These are phyloP conservation scores for Epinephelus cyanopodus DNA, from an alignment of 2,113 vertebrate species.

Conservation along the genomic window DNA sequence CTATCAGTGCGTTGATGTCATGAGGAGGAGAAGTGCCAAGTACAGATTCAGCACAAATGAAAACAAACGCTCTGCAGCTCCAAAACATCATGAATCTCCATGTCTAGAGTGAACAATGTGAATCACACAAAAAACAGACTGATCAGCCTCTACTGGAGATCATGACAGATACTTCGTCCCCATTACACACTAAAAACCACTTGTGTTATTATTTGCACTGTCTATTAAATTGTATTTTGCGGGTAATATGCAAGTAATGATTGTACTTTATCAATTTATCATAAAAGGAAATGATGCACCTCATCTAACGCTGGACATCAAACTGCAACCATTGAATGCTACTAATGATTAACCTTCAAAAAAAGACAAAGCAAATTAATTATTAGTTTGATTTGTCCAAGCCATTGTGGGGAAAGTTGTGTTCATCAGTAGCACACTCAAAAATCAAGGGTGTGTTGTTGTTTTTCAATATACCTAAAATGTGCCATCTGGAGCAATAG, in stretches of 20 bases:
- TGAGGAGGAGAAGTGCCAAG: constrained; percentile 45
- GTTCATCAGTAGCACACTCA: neutral
- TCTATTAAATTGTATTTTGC: neutral
- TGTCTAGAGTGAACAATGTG: neutral
- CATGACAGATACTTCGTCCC: neutral
- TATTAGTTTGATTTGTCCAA: too few species aligned
- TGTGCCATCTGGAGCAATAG: neutral
- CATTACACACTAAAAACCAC: neutral
- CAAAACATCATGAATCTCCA: neutral
- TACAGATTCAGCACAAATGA: constrained; percentile 58
- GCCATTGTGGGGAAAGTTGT: neutral
- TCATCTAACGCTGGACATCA: neutral
- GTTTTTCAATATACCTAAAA: neutral
- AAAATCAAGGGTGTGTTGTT: neutral
- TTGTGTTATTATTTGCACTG: neutral
- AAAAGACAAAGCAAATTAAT: neutral
- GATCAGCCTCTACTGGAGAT: neutral
- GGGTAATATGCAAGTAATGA: neutral
- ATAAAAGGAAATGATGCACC: neutral
- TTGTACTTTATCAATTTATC: neutral
- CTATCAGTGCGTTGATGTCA: constrained; percentile 53
- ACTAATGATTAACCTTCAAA: too few species aligned
- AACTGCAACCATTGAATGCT: too few species aligned
- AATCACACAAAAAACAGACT: constrained; percentile 4
- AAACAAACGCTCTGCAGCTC: constrained; percentile 26